These are phyloP conservation scores for Virgularia gustaviana DNA, from an alignment of 92 coral and sea anemone genomes.

Conservation along the genomic window DNA sequence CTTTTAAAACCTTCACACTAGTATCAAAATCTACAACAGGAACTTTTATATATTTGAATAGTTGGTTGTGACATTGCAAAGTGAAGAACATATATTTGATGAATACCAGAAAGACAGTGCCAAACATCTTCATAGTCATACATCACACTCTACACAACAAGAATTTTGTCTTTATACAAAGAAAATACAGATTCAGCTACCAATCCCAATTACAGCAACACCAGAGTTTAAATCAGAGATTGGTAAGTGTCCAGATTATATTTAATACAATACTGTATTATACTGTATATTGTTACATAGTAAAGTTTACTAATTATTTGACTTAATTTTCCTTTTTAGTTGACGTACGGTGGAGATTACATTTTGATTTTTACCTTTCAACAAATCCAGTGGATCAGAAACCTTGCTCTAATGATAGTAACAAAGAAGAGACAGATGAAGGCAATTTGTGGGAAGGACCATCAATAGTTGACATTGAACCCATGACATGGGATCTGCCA, in stretches of 20 bases:
- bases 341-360: slow-evolving; percentile 89
- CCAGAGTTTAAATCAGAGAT: slow-evolving; percentile 90
- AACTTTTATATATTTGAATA: slow-evolving; percentile 7
- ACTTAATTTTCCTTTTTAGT: slow-evolving; percentile 47
- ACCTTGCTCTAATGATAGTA: slow-evolving; percentile 67
- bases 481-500: slow-evolving; percentile 97
- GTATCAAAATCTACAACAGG: neutral
- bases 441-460: slow-evolving; percentile 91
- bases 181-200: slow-evolving; percentile 83
- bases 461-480: slow-evolving; percentile 66
- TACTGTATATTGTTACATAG: neutral
- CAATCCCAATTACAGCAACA: slow-evolving; percentile 76
- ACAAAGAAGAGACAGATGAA: slow-evolving; percentile 65
- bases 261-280: neutral
- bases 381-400: slow-evolving; percentile 65
- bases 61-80: slow-evolving; percentile 83
- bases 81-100: slow-evolving; percentile 87
- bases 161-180: slow-evolving; percentile 85
- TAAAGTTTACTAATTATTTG: neutral
- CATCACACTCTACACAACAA: slow-evolving; percentile 73
- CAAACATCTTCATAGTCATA: slow-evolving; percentile 55
- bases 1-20: neutral
- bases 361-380: slow-evolving; percentile 89
- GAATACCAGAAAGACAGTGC: slow-evolving; percentile 61
- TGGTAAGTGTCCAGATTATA: slow-evolving; percentile 48